Base-by-base conservation (phyloP, 2,797 vertebrate species). In the Pseudomugil tenellus region DNA sequence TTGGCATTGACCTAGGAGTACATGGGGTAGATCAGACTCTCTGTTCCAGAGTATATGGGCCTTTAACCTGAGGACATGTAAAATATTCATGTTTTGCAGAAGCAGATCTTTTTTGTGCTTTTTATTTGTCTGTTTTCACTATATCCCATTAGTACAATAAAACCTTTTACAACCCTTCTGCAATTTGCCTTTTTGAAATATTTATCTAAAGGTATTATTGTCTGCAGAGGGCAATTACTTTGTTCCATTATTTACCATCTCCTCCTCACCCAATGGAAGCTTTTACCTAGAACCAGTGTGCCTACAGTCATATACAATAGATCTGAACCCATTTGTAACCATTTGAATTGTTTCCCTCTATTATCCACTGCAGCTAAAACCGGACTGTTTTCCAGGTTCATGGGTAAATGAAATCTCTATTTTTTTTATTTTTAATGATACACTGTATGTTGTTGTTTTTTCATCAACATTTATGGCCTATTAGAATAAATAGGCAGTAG, bases 191-290 rank as follows among this genome's bases (percentile, higher is more conserved):
- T 84, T 92, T 83, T 93, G 79, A 94, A 94, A 94, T 93, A 94
- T 94, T 94, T 89, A 94, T 92, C 79, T 74, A 86, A 87, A 90
- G 84, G 85, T 90, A 90, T 92, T 92, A 94, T 94, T 94, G 92
- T 94, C 87, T 92, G 86, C 75, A 41, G 78, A 91, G 91, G 81
- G 91, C 92, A 89, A 91, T 94, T 92, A 92, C 91, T 92, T 90
- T 90, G 82, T 89, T 95, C 78, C 87, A 94, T 95, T 94, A 94
- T 94, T 95, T 91, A 94, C 88, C 56, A 82, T 76, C 79, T 84
- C 77, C 71, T 78, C 76, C 56, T 84, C 67, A 86, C 62, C 79
- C 70, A 60, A 70, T 80, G 84, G 79, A 92, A 63, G 90, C 90
- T 92, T 92, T 93, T 93, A 93, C 83, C 74, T 84, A 59, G 67